Evolutionary conservation across 2,888 invertebrate genomes (phyloP), one percentile per base, ranked within the genome.

Genomic region (Euspilapteryx auroguttella): DNA sequence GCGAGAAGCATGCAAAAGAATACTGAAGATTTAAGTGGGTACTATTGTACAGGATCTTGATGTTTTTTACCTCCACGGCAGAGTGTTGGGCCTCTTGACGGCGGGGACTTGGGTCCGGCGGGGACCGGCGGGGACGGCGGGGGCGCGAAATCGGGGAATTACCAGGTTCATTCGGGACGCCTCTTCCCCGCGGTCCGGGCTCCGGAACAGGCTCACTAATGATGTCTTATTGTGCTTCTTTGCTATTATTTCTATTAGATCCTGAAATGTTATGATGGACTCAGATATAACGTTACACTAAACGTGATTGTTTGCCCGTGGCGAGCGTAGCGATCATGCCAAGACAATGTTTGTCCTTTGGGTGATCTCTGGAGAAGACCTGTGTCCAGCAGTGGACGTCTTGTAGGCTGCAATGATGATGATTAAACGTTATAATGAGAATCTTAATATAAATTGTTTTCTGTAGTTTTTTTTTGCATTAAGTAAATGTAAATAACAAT

Each of bases 141-240:
- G 13, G 12, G 12, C 12, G 24, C 24, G 14, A 13, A 13, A 13
- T 12, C 12, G 24, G 17, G 11, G 17, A 31, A 25, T 12, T 27
- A 25, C 21, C 24, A 15, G 17, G 23, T 21, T 12, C 12, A 30
- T 17, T 5, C 34, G 27, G 35, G 35, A 31, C 36, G 32, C 33
- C 36, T 37, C 12, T 32, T 33, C 28, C 34, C 32, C 24, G 34
- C 17, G 17, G n/a, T n/a, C n/a, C 17, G 17, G 17, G 8, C 17
- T 17, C 17, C 8, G 17, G 17, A 6, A 17, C 17, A 17, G 17
- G 17, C 17, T 6, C 17, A 17, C 17, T 8, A 17, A 8, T 8
- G 17, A 17, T n/a, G n/a, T n/a, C n/a, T n/a, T n/a, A n/a, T n/a
- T n/a, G n/a, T n/a, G n/a, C 17, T 17, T 17, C 17, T 17, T 5